A percentile compares a stretch with the other conserved stretches of the same genome.
Evolutionary conservation across 2,113 vertebrate genomes (phyloP).

Genomic region (Grammomys dolichurus): DNA sequence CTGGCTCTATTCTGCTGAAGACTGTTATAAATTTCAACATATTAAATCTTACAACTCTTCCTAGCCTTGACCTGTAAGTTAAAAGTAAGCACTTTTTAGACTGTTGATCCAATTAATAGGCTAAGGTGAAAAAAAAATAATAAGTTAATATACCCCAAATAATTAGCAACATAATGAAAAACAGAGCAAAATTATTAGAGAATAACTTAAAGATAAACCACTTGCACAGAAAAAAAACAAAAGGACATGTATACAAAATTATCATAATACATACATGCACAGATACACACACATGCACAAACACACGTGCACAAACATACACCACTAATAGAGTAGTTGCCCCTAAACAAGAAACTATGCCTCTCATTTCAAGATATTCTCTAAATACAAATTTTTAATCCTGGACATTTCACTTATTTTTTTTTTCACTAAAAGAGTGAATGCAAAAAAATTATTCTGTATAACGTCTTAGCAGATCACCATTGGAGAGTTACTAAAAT

Average conservation of each 20-base stretch:
- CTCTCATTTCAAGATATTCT: neutral
- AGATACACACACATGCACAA: neutral
- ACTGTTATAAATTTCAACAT: neutral
- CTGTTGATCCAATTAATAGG: neutral
- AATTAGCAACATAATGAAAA: neutral
- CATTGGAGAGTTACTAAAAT: rapidly evolving
- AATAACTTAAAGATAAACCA: neutral
- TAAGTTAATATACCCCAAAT: neutral
- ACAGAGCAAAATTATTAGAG: neutral
- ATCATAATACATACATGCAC: neutral
- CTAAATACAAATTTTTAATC: neutral
- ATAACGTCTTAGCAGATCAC: neutral
- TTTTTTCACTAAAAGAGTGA: neutral
- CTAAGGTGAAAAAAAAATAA: neutral
- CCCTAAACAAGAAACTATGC: neutral
- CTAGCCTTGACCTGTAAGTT: neutral
- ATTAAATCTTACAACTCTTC: slow-evolving; percentile 8
- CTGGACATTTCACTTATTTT: neutral
- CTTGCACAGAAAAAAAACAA: neutral
- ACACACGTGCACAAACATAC: neutral
- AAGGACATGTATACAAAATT: neutral
- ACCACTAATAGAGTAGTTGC: neutral
- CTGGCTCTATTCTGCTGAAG: neutral
- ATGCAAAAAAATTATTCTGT: neutral
- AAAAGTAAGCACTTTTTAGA: neutral